Base-by-base conservation (phyloP, 2,888 invertebrate species). In the Meteorus colon region DNA sequence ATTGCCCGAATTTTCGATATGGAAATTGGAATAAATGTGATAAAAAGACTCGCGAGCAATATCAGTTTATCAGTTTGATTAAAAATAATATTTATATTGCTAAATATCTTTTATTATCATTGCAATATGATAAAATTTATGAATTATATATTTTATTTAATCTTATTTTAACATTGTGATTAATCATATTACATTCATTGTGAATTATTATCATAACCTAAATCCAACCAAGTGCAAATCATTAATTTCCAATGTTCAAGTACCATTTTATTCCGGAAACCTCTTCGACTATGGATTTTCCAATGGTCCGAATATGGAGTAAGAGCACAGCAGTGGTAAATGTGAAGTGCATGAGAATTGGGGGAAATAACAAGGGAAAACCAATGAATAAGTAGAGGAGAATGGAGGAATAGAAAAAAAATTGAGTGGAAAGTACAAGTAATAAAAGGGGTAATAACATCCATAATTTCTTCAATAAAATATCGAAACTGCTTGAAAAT, bases 181-280 rank as follows among this genome's bases (percentile, higher is more conserved):
- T 3, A 16, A 2, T 48, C 16, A 48, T 48, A n/a, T 48, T 16
- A 16, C n/a, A n/a, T 48, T 16, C 37, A 59, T 59, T 27, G 14
- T 24, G 5, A 6, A 70, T 60, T 59, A 70, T 70, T 70, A 70
- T 27, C 59, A 24, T 60, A 60, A 60, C 34, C 70, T 37, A n/a
- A 41, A 70, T 70, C 60, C 70, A 70, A 37, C 48, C 48, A n/a
- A n/a, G n/a, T 48, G 48, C 19, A 37, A 60, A 19, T 60, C 70
- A 37, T 70, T 70, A 70, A 70, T 70, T 34, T 48, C 1, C 2
- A 48, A 48, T 48, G 48, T 16, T 48, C n/a, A n/a, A n/a, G 48
- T 5, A n/a, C n/a, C 48, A 48, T n/a, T 48, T n/a, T n/a, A 48
- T n/a, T 48, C 48, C 48, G 48, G 48, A 16, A 48, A n/a, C 16